phyloP scores from a whole-genome alignment of 2,113 vertebrate genomes.

The Etia nguti region DNA sequence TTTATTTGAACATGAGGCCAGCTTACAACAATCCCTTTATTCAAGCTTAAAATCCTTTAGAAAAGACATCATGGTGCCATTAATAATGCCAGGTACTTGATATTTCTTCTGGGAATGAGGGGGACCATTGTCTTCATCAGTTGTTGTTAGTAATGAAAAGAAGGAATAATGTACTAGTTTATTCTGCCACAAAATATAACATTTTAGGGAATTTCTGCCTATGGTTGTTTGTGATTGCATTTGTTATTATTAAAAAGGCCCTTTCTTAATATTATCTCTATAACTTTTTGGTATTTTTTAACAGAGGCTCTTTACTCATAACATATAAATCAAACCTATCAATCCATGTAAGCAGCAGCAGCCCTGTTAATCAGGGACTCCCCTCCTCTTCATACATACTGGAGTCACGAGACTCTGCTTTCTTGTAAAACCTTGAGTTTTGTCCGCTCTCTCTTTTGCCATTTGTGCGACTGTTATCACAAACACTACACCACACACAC shows the following conservation, averaged over 20 bases:
- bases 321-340: constrained; percentile 12
- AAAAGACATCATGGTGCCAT: constrained; percentile 60
- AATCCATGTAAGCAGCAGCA: neutral
- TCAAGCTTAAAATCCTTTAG: constrained; percentile 69
- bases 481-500: neutral
- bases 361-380: neutral
- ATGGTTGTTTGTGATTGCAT: neutral
- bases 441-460: neutral
- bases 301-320: neutral
- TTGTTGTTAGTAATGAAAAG: neutral
- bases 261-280: neutral
- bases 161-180: neutral
- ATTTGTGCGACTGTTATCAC: neutral
- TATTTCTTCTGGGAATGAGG: constrained; percentile 42
- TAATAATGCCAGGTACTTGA: constrained; percentile 56
- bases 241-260: neutral
- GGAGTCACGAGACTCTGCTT: neutral
- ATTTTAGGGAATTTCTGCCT: neutral
- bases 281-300: neutral
- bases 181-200: neutral
- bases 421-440: constrained; percentile 6
- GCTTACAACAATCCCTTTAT: constrained; percentile 67
- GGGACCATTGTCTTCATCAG: neutral
- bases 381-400: neutral
- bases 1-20: constrained; percentile 57